A percentile compares a stretch with the other conserved stretches of the same genome.
Evolutionary conservation across 2,888 invertebrate genomes (phyloP).

Genomic region (Phyllotreta striolata): DNA sequence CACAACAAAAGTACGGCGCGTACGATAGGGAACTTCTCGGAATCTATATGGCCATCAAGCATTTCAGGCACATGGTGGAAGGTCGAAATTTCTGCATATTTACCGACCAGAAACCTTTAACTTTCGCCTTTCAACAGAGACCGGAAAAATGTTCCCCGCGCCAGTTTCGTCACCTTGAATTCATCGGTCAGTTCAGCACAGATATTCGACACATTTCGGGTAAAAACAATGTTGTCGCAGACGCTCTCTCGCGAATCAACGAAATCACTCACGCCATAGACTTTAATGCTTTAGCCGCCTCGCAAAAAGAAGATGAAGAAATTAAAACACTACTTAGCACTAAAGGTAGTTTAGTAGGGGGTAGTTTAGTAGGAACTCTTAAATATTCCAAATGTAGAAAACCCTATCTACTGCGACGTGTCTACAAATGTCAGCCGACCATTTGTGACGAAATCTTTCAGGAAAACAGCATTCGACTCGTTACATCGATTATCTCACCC

Average conservation of each 20-base stretch:
- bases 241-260: conserved; percentile 47
- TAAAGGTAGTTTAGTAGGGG: too few relatives aligned
- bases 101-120: conserved; percentile 54
- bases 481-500: too few relatives aligned
- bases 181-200: conserved; percentile 51
- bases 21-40: conserved; percentile 58
- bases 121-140: conserved; percentile 51
- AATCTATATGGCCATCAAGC: conserved; percentile 53
- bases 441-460: too few relatives aligned
- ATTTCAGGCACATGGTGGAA: conserved; percentile 55
- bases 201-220: conserved; percentile 53
- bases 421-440: too few relatives aligned
- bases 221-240: conserved; percentile 53
- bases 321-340: too few relatives aligned
- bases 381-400: too few relatives aligned
- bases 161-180: conserved; percentile 53
- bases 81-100: conserved; percentile 50
- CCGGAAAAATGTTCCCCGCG: conserved; percentile 50
- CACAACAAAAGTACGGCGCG: conserved; percentile 53
- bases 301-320: too few relatives aligned
- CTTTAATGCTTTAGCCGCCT: conserved; percentile 9
- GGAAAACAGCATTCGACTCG: too few relatives aligned
- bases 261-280: neutral
- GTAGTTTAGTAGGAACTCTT: too few relatives aligned
- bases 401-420: too few relatives aligned